phyloP scores from a whole-genome alignment of 2,797 vertebrate species.

The Menidia menidia region DNA sequence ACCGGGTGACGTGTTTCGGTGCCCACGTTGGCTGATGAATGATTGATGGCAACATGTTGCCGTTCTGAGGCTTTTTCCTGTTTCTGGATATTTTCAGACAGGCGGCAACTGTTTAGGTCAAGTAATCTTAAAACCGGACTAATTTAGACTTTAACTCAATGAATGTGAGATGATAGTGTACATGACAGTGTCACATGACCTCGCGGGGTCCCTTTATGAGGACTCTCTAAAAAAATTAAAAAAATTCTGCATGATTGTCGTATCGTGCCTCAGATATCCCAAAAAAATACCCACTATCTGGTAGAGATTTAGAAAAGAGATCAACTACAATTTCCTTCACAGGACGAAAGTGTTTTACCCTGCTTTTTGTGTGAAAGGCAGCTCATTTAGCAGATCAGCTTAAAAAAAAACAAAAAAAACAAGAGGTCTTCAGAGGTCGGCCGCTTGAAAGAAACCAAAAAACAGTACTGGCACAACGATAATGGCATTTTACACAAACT shows the following conservation, averaged over 20 bases:
- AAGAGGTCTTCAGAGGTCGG: neutral
- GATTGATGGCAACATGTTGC: constrained; percentile 74
- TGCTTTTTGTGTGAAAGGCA: neutral
- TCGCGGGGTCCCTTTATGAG: neutral
- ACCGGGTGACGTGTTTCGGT: constrained; percentile 55
- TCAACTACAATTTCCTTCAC: no score
- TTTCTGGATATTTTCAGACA: constrained; percentile 32
- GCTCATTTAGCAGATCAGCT: neutral
- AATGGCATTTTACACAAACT: neutral
- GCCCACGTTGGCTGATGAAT: constrained; percentile 71
- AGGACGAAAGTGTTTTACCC: no score
- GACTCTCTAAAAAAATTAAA: neutral
- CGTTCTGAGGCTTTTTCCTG: constrained; percentile 33
- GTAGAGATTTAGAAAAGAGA: no score
- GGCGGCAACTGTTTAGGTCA: constrained; percentile 17
- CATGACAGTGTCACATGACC: neutral
- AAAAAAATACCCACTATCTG: no score
- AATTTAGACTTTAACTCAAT: neutral
- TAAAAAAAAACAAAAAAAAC: neutral
- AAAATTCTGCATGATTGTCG: no score
- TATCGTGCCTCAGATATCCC: no score
- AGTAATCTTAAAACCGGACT: neutral
- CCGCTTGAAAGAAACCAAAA: neutral
- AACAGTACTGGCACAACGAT: neutral
- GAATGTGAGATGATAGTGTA: neutral